Evolutionary conservation across 1,140 invertebrate genomes (phyloP), one percentile per base, ranked within the genome.

Genomic region (Tenebrio molitor): DNA sequence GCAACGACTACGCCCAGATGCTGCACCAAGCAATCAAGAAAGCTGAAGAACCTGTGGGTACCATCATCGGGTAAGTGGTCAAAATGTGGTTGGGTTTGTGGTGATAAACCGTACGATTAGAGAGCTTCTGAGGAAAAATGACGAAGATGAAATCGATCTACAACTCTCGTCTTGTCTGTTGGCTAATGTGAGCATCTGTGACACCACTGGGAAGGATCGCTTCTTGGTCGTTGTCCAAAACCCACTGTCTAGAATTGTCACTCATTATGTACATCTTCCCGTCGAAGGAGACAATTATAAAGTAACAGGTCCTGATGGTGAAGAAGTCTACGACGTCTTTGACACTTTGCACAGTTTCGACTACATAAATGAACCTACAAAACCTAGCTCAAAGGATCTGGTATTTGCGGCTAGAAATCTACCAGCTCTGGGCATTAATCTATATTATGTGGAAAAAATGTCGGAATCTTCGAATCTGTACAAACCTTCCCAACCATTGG

Each of bases 151-250:
- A n/a, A n/a, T 34, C 39, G 41, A 65, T 41, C 41, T 65, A 0
- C 23, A 65, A 63, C 65, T 76, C 7, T 76, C 91, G 0, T 44
- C 42, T 39, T 76, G 74, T 33, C 72, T 64, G 0, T 17, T 71
- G 23, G 10, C 58, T 16, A 96, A 92, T 65, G 87, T 90, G 1
- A 91, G 89, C 76, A 76, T 84, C 0, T 92, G 90, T 67, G 77
- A 74, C 80, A 78, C 86, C 12, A 88, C 89, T 1, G 93, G 95
- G 80, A 80, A 81, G 36, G 80, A 87, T 65, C 81, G 88, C 67
- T 91, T 93, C 78, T 79, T 90, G 1, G 84, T 94, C 0, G 89
- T 90, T 0, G 76, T 95, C 1, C 94, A 95, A 80, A 99, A 98
- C 84, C 93, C 95, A 0, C 76, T 93, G 4, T 91, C 90, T 44